Base-by-base conservation (phyloP, 2,888 invertebrate species). In the Dendrolimus pini region DNA sequence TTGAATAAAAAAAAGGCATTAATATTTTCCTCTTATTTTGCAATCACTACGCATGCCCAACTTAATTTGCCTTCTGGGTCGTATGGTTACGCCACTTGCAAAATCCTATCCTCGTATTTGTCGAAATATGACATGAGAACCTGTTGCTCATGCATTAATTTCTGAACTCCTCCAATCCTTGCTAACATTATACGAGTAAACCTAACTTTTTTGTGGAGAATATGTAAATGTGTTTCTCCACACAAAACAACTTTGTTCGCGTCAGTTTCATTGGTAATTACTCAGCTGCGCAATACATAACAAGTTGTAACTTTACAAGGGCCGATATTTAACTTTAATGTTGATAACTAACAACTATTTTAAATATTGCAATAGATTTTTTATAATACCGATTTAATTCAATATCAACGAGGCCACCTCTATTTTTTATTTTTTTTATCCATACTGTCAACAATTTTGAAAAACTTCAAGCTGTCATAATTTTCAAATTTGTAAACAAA, bases 81-180 rank as follows among this genome's bases (percentile, higher is more conserved):
- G 72, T 85, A 85, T 85, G 85, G 82, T 86, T 86, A 88, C 70
- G 72, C 72, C 71, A 80, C 77, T 68, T 78, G 78, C 72, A 81
- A 47, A 83, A 84, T 82, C 80, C 87, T 82, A 82, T 80, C 80
- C 84, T 74, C 81, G 85, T 83, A 83, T 88, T 89, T 85, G 86
- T 79, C 64, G 77, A 83, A 83, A 82, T 87, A 85, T 80, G 80
- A 77, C 76, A 78, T 69, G 77, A 75, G 82, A 85, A 89, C 89
- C 89, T 89, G 89, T 89, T 89, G 89, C 88, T 71, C 78, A 75
- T 66, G 75, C 77, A 85, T 87, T 84, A 83, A 85, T 79, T 82
- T 81, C 67, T 77, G 72, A 83, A 78, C 75, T 80, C 78, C 70
- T 71, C 72, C 74, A 78, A 76, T 78, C 72, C 73, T 71, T 71